Evolutionary conservation across 2,113 vertebrate species (phyloP), one percentile per base, ranked within the genome.

Genomic region (Engraulis encrasicolus): DNA sequence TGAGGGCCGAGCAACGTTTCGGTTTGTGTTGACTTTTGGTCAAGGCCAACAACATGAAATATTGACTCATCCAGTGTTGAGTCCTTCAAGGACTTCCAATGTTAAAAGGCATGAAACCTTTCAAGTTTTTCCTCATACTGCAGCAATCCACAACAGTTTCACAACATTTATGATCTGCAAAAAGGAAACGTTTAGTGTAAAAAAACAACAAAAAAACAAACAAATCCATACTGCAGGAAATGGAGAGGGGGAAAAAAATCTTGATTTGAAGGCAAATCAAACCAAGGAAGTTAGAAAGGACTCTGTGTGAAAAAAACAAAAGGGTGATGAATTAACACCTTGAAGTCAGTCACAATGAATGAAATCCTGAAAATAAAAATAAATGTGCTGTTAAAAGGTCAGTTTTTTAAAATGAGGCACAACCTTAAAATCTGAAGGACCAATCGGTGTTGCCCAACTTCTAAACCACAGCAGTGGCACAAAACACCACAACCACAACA

Each of bases 401-500:
- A 74, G 66, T 74, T 2, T 74, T 23, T 74, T 74, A 34, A 27
- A 66, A 66, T 66, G 58, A 74, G 66, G 31, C 31, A 74, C 23
- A 71, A 71, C 61, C 61, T 12, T 66, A 71, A 34, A n/a, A 34
- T 31, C 3, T 12, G 17, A 49, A 31, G n/a, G 17, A 74, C 34
- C 0, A 31, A 50, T 0, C 3, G 40, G 40, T 45, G 40, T 45
- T 79, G 38, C 78, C 17, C 34, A n/a, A 81, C 15, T 74, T 2
- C 36, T 17, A 78, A 61, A 61, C 38, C 52, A 66, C 54, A 80
- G 36, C 6, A 36, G 66, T 48, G 23, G 78, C 80, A 83, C 20
- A 12, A 52, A 31, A 81, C 54, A 88, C 49, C 23, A 54, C 80
- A 85, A 82, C 79, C 78, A 18, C 80, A 85, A 85, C 77, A 82